Conservation (phyloP, 2,797 vertebrate genomes). For the Xenentodon cancila region DNA sequence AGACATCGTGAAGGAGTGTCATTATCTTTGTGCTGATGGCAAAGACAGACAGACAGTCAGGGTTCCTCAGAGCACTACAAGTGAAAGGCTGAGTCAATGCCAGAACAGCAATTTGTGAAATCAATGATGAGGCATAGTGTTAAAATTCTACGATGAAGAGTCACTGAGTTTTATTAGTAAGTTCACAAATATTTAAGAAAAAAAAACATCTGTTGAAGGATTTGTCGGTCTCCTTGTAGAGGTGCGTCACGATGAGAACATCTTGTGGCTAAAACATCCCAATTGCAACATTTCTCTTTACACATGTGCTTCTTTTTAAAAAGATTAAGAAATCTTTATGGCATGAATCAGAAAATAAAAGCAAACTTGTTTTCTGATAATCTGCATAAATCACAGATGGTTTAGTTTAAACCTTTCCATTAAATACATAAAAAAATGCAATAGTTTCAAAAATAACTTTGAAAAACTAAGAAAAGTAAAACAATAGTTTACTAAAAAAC, state of each 20-base stretch:
- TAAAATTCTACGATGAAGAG: background rate
- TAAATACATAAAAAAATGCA: too few relatives aligned
- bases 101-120: constrained; percentile 20
- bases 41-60: too few relatives aligned
- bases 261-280: background rate
- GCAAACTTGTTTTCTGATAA: background rate
- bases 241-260: background rate
- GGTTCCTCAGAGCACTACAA: too few relatives aligned
- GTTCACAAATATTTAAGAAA: background rate
- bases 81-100: too few relatives aligned
- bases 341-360: background rate
- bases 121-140: background rate
- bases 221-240: background rate
- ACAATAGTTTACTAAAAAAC: too few relatives aligned
- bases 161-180: background rate
- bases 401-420: too few relatives aligned
- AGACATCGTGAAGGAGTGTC: too few relatives aligned
- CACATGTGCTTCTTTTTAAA: background rate
- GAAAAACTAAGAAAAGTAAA: too few relatives aligned
- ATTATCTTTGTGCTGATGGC: too few relatives aligned
- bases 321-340: too few relatives aligned
- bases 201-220: background rate
- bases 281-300: background rate
- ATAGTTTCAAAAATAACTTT: too few relatives aligned
- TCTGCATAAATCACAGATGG: background rate